Conservation (phyloP, 1,140 invertebrate genomes). For the Ylistrum balloti region DNA sequence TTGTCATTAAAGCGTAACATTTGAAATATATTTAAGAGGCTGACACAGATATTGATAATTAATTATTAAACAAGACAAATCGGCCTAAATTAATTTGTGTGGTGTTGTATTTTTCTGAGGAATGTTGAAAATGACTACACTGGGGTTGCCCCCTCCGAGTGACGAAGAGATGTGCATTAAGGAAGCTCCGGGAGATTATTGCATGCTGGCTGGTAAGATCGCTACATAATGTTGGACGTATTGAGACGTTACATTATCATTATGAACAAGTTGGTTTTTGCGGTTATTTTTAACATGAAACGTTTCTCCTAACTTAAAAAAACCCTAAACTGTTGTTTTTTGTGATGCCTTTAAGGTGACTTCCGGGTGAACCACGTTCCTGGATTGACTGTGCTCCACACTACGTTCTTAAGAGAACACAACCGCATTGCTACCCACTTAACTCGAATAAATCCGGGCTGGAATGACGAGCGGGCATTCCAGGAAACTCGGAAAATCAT, state of each 20-base stretch:
- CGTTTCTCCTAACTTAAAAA: no score
- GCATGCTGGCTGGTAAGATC: slow-evolving; percentile 65
- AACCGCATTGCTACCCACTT: slow-evolving; percentile 93
- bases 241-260: no score
- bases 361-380: slow-evolving; percentile 92
- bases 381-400: slow-evolving; percentile 97
- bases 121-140: slow-evolving; percentile 91
- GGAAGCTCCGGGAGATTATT: slow-evolving; percentile 65
- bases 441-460: slow-evolving; percentile 90
- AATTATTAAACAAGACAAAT: no score
- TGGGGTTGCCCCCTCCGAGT: slow-evolving; percentile 79
- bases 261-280: no score
- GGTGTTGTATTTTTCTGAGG: slow-evolving; percentile 83
- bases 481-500: slow-evolving; percentile 93
- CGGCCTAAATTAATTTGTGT: background rate
- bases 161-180: slow-evolving; percentile 65
- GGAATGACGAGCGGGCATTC: slow-evolving; percentile 88
- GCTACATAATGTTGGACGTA: slow-evolving; percentile 26
- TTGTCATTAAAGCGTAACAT: no score
- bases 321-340: no score
- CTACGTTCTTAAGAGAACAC: slow-evolving; percentile 97
- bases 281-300: no score
- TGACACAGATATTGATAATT: no score
- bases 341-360: slow-evolving; percentile 87
- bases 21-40: no score